Conservation (phyloP, 2,888 invertebrate genomes). For the Globia sparganii region DNA sequence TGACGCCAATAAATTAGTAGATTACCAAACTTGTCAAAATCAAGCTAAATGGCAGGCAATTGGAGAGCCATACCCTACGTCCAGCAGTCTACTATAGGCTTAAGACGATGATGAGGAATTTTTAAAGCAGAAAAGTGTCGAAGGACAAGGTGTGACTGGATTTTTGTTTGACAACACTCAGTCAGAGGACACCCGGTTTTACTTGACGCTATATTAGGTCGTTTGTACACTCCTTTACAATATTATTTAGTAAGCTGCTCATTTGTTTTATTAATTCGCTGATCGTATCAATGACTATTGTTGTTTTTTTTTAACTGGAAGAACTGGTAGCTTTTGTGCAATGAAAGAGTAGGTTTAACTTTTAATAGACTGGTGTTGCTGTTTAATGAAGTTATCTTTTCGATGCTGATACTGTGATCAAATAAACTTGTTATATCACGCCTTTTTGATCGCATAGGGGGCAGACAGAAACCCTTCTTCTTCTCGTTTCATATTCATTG, state of each 20-base stretch:
- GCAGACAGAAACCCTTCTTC: background rate
- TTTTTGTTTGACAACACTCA: background rate
- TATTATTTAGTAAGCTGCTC: conserved; percentile 51
- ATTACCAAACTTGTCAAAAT: too few species aligned
- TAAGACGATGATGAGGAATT: background rate
- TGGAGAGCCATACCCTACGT: background rate
- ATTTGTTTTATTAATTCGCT: conserved; percentile 62
- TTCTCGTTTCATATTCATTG: background rate
- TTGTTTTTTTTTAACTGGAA: conserved; percentile 48
- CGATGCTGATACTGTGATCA: conserved; percentile 21
- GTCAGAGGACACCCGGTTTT: background rate
- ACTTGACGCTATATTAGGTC: background rate
- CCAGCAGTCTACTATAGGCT: background rate
- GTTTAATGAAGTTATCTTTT: conserved; percentile 24
- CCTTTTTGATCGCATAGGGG: background rate
- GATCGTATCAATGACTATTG: conserved; percentile 62
- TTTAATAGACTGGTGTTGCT: conserved; percentile 51
- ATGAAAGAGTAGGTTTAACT: conserved; percentile 15
- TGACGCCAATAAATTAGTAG: too few species aligned
- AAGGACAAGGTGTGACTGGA: background rate
- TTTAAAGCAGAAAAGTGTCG: background rate
- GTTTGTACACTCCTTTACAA: conserved; percentile 28
- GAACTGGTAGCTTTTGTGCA: conserved; percentile 42
- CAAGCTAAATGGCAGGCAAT: background rate
- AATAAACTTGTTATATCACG: conserved; percentile 8